phyloP scores from a whole-genome alignment of 2,797 vertebrate species.

The Anabas testudineus region DNA sequence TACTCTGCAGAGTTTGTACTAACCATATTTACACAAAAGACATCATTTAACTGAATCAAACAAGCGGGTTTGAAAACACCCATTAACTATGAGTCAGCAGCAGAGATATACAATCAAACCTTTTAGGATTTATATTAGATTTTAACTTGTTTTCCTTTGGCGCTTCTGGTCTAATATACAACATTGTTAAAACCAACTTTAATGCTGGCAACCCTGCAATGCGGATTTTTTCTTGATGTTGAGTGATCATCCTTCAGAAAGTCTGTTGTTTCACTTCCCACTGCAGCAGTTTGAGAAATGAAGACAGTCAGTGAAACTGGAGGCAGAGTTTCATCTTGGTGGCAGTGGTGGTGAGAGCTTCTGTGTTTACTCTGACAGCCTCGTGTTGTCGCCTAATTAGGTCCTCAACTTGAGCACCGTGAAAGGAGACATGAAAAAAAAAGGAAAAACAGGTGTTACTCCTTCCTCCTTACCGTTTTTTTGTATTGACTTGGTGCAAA shows the following conservation, averaged over 20 bases:
- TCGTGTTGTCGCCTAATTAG: constrained; percentile 57
- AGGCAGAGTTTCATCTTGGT: constrained; percentile 31
- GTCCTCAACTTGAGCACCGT: constrained; percentile 32
- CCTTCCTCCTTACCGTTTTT: constrained; percentile 28
- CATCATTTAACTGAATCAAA: neutral
- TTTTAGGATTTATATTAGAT: neutral
- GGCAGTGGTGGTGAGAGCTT: constrained; percentile 17
- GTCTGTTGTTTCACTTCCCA: constrained; percentile 14
- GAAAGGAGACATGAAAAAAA: constrained; percentile 8
- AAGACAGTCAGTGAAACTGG: constrained; percentile 1
- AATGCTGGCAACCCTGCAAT: constrained; percentile 1
- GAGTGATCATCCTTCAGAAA: constrained; percentile 24
- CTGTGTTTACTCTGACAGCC: constrained; percentile 35
- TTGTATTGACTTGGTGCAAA: constrained; percentile 10
- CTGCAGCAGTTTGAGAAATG: neutral
- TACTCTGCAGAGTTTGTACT: too few relatives aligned
- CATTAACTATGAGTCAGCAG: neutral
- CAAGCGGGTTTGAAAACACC: neutral
- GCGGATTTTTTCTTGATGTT: constrained; percentile 11
- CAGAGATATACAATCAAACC: constrained; percentile 8
- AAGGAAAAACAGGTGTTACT: constrained; percentile 26
- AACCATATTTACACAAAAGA: neutral
- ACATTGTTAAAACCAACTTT: neutral
- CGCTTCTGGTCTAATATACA: constrained; percentile 7
- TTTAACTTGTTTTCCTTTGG: neutral